Percentiles rank a stretch among this genome's conserved stretches.
Evolutionary conservation across 2,113 vertebrate genomes (phyloP).

Genomic region (Halcyon senegalensis): DNA sequence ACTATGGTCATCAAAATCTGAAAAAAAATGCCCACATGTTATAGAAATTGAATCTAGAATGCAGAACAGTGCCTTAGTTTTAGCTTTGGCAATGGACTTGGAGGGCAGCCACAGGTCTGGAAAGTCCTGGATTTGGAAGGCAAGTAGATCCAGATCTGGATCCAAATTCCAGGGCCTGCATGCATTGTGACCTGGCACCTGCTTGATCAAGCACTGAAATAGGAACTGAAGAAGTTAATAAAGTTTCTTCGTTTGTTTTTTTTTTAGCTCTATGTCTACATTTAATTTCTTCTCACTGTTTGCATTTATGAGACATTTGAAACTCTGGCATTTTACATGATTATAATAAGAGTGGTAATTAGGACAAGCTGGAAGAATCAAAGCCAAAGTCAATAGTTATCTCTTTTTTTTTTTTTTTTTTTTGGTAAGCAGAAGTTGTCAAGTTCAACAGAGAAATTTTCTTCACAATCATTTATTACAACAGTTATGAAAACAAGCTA

Average conservation of each 20-base stretch:
- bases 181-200: background rate
- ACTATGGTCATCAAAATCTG: background rate
- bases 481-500: background rate
- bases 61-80: background rate
- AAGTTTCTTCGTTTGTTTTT: background rate
- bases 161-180: background rate
- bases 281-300: conserved; percentile 22
- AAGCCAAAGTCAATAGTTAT: conserved; percentile 26
- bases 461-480: conserved; percentile 12
- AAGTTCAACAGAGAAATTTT: conserved; percentile 24
- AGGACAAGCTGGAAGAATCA: background rate
- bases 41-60: background rate
- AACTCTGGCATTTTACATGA: conserved; percentile 28
- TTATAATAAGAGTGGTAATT: conserved; percentile 27
- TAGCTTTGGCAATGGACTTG: background rate
- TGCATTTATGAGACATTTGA: background rate
- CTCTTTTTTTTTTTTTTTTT: background rate
- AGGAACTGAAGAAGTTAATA: background rate
- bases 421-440: background rate
- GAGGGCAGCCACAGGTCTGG: background rate
- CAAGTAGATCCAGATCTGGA: background rate
- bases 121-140: background rate
- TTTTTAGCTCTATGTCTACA: background rate
- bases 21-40: background rate
- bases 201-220: background rate